Base-by-base conservation (phyloP, 2,797 vertebrate genomes). In the Anguilla marmorata region DNA sequence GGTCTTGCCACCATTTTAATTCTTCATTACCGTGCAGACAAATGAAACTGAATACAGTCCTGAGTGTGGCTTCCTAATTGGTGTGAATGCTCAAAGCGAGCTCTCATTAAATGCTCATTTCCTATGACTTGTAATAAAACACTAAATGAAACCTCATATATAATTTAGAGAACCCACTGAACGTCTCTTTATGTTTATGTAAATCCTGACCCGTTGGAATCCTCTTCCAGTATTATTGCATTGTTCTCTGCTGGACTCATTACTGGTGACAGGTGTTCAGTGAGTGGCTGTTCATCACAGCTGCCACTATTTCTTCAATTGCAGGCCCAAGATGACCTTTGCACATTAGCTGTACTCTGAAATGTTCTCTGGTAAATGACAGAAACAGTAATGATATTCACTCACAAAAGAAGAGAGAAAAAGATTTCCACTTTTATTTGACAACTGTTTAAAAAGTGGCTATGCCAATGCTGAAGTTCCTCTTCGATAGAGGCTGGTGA, bases 201-300 rank as follows among this genome's bases (percentile, higher is more conserved):
- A 93, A 94, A 95, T 94, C 89, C 91, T 91, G 91, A 90, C 90
- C 90, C 89, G 89, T 89, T 92, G 90, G 94, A 94, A 93, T 93
- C 91, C 91, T 92, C 90, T 90, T 89, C 63, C 93, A 96, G 96
- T 92, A 95, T 95, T 96, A 95, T 94, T 95, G 91, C 92, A 96
- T 94, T 91, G 88, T 91, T 89, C 89, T 91, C 91, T 89, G 90
- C 91, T 93, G 90, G 88, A 90, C 92, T 95, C 94, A 94, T 96
- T 95, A 95, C 92, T 91, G 83, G 89, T 90, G 93, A 90, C 83
- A 88, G 90, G 86, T 88, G 83, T 86, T 91, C 93, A 94, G 93
- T 93, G 92, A 95, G 93, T 92, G 91, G 90, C 89, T 91, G 91
- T 90, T 91, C 90, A 89, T 93, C 89, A 91, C 88, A 79, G 92